phyloP scores from a whole-genome alignment of 2,113 vertebrate genomes.

The Xiphophorus couchianus region DNA sequence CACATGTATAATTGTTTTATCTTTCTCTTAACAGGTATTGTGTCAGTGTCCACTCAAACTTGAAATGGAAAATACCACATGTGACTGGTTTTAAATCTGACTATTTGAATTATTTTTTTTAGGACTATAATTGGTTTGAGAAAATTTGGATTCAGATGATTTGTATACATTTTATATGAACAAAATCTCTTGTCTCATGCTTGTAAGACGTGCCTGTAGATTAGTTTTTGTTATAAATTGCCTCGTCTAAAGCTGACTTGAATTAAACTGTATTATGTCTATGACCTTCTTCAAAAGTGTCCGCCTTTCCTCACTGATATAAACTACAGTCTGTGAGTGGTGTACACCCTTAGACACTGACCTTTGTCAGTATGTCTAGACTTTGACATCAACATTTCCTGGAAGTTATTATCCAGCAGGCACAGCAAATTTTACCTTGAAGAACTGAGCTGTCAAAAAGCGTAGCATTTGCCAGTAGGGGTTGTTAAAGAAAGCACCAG shows the following conservation, averaged over 20 bases:
- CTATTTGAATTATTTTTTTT: too few species aligned
- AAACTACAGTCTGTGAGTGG: not conserved
- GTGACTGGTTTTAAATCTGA: too few species aligned
- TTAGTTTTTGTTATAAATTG: not conserved
- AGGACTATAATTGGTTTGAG: too few species aligned
- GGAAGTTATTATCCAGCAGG: conserved; percentile 2
- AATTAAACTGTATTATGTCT: not conserved
- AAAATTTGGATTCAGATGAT: not conserved
- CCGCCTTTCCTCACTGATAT: not conserved
- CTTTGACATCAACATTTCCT: conserved; percentile 7
- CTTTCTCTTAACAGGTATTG: not conserved
- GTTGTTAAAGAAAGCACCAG: not conserved
- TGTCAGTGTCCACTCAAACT: not conserved
- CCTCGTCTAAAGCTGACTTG: not conserved
- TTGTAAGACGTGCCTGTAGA: not conserved
- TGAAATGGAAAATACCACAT: too few species aligned
- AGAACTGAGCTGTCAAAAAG: conserved; percentile 1
- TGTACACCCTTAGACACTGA: not conserved
- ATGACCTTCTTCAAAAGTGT: not conserved
- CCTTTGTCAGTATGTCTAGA: not conserved
- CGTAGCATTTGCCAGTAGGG: not conserved
- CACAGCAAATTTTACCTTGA: conserved; percentile 5
- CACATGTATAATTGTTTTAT: not conserved
- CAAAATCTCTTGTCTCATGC: not conserved
- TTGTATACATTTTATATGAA: not conserved